Base-by-base conservation (phyloP, 2,888 invertebrate genomes). In the Cheilosia soror region DNA sequence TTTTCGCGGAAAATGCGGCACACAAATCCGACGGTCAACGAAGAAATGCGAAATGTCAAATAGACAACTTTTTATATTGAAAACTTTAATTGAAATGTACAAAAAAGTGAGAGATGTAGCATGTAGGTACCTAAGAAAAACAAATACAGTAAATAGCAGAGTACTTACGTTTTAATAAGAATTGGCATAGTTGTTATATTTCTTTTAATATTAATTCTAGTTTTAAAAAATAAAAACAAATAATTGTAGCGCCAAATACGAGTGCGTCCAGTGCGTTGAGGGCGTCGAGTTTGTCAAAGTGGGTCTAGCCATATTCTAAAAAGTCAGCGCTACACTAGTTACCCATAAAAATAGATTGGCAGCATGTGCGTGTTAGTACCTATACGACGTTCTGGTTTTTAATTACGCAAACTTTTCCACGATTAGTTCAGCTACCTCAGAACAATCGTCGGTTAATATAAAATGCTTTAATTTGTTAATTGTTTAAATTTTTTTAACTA, bases 121-220 rank as follows among this genome's bases (percentile, higher is more conserved):
- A n/a, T n/a, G n/a, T n/a, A n/a, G n/a, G n/a, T 27, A 9, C n/a
- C 2, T 31, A 29, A 11, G 20, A 33, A 9, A 31, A 15, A 2
- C 9, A 58, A 49, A 42, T 40, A 31, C 0, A 40, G 11, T 9
- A 5, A 7, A 3, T 76, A 9, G 11, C 11, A 37, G 11, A 37
- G 33, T 37, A 82, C 83, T 84, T 73, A 84, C 83, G 58, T 25
- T 79, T 79, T 84, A 3, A 84, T 29, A 0, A 79, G 29, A 44
- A 84, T 84, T 1, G 83, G 83, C 83, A 84, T 84, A 15, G 4
- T 66, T 44, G 6, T 53, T 53, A 20, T 2, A 5, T 31, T 58
- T 57, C 7, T 37, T 25, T 7, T 13, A 20, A 58, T n/a, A 7
- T 58, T 0, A 37, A 37, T 11, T 11, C 51, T 13, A n/a, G 27